phyloP scores from a whole-genome alignment of 2,888 invertebrate species.

The Gordius sp. region DNA sequence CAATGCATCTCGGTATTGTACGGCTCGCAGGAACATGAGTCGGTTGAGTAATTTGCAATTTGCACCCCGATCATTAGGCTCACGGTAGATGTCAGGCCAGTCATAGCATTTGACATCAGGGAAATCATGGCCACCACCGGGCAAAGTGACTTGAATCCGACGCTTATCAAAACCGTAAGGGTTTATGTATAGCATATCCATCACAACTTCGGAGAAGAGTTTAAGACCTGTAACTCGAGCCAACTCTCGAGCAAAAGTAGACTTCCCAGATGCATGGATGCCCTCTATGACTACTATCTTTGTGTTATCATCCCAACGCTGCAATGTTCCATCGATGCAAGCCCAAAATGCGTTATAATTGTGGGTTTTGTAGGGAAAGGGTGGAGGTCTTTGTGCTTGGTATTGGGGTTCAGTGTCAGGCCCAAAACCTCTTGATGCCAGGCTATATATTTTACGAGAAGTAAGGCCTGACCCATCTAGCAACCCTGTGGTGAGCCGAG shows the following conservation, averaged over 20 bases:
- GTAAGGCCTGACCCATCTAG: too few species aligned
- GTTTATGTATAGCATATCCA: background rate
- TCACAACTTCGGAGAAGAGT: background rate
- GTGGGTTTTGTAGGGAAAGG: conserved; percentile 5
- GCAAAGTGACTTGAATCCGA: background rate
- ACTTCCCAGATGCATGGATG: background rate
- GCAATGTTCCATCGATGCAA: background rate
- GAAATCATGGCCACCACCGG: background rate
- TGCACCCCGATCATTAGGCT: background rate
- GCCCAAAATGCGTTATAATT: background rate
- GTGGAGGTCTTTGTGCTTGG: background rate
- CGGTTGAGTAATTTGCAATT: background rate
- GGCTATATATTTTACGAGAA: too few species aligned
- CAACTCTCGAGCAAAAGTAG: background rate
- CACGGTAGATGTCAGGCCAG: background rate
- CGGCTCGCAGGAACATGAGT: background rate
- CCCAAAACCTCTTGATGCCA: too few species aligned
- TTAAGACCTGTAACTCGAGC: background rate
- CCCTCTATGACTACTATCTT: background rate
- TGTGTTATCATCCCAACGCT: conserved; percentile 3
- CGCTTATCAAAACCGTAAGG: conserved; percentile 1
- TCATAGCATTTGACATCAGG: background rate
- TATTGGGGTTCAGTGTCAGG: too few species aligned
- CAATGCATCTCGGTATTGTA: background rate
- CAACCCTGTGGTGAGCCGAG: too few species aligned